Base-by-base conservation (phyloP, 1,140 invertebrate genomes). In the Oryzaephilus surinamensis region DNA sequence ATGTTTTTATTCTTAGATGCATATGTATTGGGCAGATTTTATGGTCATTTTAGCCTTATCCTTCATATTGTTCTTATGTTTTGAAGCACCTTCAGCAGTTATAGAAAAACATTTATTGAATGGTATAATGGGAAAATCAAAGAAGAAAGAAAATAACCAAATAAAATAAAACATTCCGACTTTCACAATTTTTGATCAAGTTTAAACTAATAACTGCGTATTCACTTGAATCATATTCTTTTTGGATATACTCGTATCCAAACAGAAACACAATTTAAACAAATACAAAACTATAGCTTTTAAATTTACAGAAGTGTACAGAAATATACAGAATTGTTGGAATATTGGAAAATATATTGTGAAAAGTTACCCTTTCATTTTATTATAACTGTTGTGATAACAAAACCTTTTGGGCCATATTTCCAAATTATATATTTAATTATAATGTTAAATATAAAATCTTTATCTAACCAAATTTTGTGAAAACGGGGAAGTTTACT, bases 71-170 rank as follows among this genome's bases (percentile, higher is more conserved):
- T 36, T 6, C 17, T 31, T 43, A 13, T 23, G 17, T 2, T 43
- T 43, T 31, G 41, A 43, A 37, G 30, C 41, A 21, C 41, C 41
- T 5, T 37, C 37, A 17, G 37, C 37, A n/a, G n/a, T 6, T 5
- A 23, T 43, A 24, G 33, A 43, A 19, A 43, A 43, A 43, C 18
- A 24, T 8, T 13, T 43, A 21, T 31, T 37, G 3, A 13, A 1
- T 29, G 4, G 14, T 29, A 29, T 29, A 15, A 15, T 12, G 17
- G 28, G 28, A 7, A 6, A 8, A 10, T 7, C 3, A 15, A 29
- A 11, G 17, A 29, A 29, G 14, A 29, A 29, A 29, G 8, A 15
- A 3, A 29, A 13, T 29, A 12, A 13, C 23, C 26, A 12, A 12
- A 13, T 27, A 13, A 27, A 27, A 12, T 27, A n/a, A n/a, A n/a